phyloP scores from a whole-genome alignment of 2,113 vertebrate species.

The Columba janthina region DNA sequence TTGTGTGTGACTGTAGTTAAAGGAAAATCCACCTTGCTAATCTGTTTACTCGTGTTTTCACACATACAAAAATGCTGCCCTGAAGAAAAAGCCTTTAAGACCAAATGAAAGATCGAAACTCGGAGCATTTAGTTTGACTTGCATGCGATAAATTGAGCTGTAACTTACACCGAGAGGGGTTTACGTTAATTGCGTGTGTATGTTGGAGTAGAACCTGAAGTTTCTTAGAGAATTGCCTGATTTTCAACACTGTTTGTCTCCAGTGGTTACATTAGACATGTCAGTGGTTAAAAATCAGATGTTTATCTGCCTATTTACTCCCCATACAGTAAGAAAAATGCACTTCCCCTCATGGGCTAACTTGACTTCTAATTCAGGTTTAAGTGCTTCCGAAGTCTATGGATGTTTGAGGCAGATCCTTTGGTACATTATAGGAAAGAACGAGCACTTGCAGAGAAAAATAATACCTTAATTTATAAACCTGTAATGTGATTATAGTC shows the following conservation, averaged over 20 bases:
- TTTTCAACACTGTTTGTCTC: not conserved
- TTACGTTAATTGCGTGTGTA: rapidly evolving
- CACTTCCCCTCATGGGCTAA: not conserved
- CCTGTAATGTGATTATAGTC: not conserved
- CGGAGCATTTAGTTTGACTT: not conserved
- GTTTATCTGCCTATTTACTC: not conserved
- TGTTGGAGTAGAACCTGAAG: not conserved
- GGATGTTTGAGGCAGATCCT: not conserved
- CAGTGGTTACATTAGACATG: not conserved
- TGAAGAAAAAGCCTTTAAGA: not conserved
- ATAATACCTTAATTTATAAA: not conserved
- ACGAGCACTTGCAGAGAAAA: not conserved
- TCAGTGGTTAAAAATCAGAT: not conserved
- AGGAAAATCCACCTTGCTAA: not conserved
- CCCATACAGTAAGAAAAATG: not conserved
- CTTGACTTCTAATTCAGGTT: not conserved
- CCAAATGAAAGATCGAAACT: not conserved
- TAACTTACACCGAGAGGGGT: rapidly evolving
- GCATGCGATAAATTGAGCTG: rapidly evolving
- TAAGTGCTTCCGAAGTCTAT: not conserved
- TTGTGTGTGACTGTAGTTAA: not conserved
- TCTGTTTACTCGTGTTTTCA: not conserved
- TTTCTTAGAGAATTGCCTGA: not conserved
- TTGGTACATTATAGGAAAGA: not conserved
- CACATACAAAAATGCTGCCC: not conserved